Evolutionary conservation across 1,140 invertebrate genomes (phyloP).

Genomic region (Manduca sexta): DNA sequence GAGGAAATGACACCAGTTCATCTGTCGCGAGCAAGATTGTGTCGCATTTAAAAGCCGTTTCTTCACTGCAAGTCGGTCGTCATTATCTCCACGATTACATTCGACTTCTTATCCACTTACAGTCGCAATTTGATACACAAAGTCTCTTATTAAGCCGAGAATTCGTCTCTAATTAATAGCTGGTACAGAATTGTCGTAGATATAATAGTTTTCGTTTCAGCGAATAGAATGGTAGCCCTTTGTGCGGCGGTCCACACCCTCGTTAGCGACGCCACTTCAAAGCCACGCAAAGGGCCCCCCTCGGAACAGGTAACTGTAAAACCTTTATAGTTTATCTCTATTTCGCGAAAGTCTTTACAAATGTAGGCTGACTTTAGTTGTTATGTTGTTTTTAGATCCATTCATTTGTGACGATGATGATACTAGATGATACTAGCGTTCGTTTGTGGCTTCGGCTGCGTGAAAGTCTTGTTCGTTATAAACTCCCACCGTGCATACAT

Average conservation of each 20-base stretch:
- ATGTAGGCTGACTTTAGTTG: too few relatives aligned
- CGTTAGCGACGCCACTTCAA: conserved; percentile 16
- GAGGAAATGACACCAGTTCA: too few relatives aligned
- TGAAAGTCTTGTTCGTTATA: background rate
- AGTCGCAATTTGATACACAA: too few relatives aligned
- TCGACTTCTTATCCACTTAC: too few relatives aligned
- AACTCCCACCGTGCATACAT: background rate
- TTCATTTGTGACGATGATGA: background rate
- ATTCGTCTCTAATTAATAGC: conserved; percentile 9
- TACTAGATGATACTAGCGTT: background rate
- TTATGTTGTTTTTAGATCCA: too few relatives aligned
- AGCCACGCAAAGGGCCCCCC: conserved; percentile 12
- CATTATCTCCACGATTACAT: too few relatives aligned
- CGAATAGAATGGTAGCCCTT: conserved; percentile 13
- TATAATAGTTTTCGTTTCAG: conserved; percentile 13
- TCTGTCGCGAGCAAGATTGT: too few relatives aligned
- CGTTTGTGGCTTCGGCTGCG: too few relatives aligned
- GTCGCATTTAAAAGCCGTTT: too few relatives aligned
- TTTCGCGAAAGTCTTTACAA: conserved; percentile 8
- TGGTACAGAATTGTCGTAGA: background rate
- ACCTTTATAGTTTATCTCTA: conserved; percentile 13
- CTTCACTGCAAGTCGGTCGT: too few relatives aligned
- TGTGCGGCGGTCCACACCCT: conserved; percentile 8
- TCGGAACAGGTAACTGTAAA: conserved; percentile 2
- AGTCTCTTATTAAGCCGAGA: too few relatives aligned